Evolutionary conservation across 1,140 invertebrate genomes (phyloP).

Genomic region (Brachionus paranguensis): DNA sequence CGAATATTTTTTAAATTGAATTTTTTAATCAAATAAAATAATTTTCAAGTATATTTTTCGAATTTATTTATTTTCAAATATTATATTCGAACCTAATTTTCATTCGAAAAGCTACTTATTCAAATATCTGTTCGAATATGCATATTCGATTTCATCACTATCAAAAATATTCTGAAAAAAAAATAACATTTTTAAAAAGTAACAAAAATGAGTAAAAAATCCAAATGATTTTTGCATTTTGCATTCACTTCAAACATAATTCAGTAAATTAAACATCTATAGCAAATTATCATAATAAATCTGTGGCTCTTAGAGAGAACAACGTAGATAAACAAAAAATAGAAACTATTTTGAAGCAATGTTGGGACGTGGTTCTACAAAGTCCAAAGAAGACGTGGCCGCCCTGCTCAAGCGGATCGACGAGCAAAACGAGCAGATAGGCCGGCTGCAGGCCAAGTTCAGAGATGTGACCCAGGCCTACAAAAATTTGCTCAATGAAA

Average conservation of each 20-base stretch:
- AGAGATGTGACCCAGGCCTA: constrained; percentile 1
- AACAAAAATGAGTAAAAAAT: too few relatives aligned
- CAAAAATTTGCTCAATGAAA: constrained; percentile 9
- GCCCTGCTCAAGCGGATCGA: neutral
- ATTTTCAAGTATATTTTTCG: too few relatives aligned
- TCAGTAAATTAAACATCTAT: neutral
- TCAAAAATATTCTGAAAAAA: too few relatives aligned
- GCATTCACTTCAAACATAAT: neutral
- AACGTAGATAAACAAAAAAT: neutral
- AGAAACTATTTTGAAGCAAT: neutral
- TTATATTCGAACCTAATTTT: too few relatives aligned
- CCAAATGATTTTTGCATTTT: neutral
- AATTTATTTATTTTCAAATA: too few relatives aligned
- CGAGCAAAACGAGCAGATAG: constrained; percentile 13
- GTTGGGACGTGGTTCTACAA: neutral
- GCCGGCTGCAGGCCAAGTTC: neutral
- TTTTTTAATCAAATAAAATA: too few relatives aligned
- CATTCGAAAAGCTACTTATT: too few relatives aligned
- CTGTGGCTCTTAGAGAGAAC: neutral
- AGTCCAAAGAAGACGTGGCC: neutral
- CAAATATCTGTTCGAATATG: too few relatives aligned
- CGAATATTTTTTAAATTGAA: too few relatives aligned
- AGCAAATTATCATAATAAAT: neutral
- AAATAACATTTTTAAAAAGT: too few relatives aligned
- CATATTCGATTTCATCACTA: too few relatives aligned